Evolutionary conservation across 2,888 invertebrate genomes (phyloP), one percentile per base, ranked within the genome.

Genomic region (Sphaeridia pumilis): DNA sequence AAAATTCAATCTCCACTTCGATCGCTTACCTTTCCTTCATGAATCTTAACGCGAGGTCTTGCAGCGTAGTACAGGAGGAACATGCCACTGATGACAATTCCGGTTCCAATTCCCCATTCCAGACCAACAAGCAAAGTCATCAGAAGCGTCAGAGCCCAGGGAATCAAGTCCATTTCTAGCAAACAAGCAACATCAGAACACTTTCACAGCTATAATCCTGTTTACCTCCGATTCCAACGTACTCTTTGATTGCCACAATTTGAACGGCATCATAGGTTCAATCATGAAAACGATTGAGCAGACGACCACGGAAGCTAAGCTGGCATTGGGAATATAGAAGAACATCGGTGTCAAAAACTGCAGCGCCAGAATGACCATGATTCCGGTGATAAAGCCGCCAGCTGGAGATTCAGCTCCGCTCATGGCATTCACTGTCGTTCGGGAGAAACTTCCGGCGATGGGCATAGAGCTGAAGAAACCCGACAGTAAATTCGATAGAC

Each of bases 291-390:
- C 70, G 12, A 93, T 90, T 4, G 93, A 92, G 61, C 83, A 82
- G 59, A 92, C 88, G 58, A 94, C 80, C 46, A 94, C 86, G 14
- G 50, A 31, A 0, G 90, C 81, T 24, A 94, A 75, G 0, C 87
- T 82, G 0, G 92, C 79, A 67, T 81, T 82, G 1, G 89, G 88
- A 63, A 89, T 88, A 69, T 77, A 87, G 70, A 82, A 83, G 72
- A 93, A 93, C 68, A 85, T 84, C 2, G 87, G 84, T 1, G 92
- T 89, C 49, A 94, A 74, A 67, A 87, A 83, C 59, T 81, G 80
- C 46, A 93, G 72, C 0, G 92, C 87, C 61, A 90, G 69, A 44
- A 93, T 72, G 1, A 88, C 83, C 64, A 93, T 76, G 25, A 77
- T 71, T 12, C 87, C 90, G 84, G 72, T 31, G 73, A 75, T 56